Evolutionary conservation across 1,140 invertebrate species (phyloP), one percentile per base, ranked within the genome.

Genomic region (Muscidifurax raptorellus): DNA sequence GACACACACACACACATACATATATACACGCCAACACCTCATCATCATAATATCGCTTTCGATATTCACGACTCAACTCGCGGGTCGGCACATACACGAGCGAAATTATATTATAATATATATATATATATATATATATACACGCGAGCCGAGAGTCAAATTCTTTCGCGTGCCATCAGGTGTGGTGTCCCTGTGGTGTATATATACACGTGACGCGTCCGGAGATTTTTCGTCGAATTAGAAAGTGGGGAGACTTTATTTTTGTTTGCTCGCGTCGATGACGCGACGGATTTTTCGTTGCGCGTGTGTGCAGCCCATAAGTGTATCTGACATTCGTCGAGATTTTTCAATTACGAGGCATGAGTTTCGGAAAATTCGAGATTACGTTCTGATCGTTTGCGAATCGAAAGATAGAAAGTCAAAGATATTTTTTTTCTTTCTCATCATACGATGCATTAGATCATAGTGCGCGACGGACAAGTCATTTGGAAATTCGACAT

Each of bases 171-270:
- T 36, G 25, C 75, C 36, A 40, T 2, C 32, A n/a, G 1, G 32
- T 32, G 32, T 32, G 36, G 7, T 40, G 36, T 6, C 36, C 10
- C 9, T 6, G 6, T 9, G 74, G 2, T 22, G 9, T 25, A 3
- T 9, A 77, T 12, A 12, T 27, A 28, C 22, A 9, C 30, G 59
- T 32, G 77, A 36, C 25, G 44, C 40, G 36, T 71, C 67, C 79
- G 40, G 67, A 15, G 67, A n/a, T 30, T 72, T n/a, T 72, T 72
- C 67, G 79, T 1, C n/a, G 40, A 80, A 80, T 80, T 44, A 28
- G 28, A 74, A 81, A 32, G 40, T 44, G 44, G 80, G 32, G 47
- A 22, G 5, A 18, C 10, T 59, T 7, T 59, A 22, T 59, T 59
- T 59, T 59, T n/a, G 52, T 59, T 22, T 59, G 44, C 10, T 13